Percentiles rank a stretch among this genome's conserved stretches.
phyloP scores from a whole-genome alignment of 2,113 vertebrate genomes.

The Collichthys lucidus region DNA sequence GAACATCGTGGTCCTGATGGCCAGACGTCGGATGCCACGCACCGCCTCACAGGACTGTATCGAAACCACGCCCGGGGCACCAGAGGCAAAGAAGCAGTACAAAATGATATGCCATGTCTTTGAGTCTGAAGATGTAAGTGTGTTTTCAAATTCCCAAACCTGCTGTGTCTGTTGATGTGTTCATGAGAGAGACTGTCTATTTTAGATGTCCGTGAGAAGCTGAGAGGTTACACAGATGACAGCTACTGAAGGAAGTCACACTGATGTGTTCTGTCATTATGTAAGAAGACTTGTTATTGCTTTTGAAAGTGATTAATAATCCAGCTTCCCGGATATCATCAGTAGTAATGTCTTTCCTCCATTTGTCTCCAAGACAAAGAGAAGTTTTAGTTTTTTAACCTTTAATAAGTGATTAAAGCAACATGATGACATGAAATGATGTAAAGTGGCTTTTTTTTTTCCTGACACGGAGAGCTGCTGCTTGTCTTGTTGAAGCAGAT shows the following conservation, averaged over 20 bases:
- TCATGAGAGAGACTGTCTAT: neutral
- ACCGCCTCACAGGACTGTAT: conserved; percentile 97
- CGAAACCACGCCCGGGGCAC: conserved; percentile 93
- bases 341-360: neutral
- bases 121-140: conserved; percentile 97
- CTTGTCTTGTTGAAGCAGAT: conserved; percentile 59
- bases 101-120: conserved; percentile 99
- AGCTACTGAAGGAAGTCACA: neutral
- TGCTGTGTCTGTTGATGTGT: conserved; percentile 4
- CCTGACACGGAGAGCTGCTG: conserved; percentile 27
- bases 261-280: neutral
- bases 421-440: conserved; percentile 32
- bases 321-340: neutral
- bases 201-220: neutral
- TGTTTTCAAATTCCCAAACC: conserved; percentile 6
- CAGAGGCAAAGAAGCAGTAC: conserved; percentile 97
- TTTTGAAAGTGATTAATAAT: neutral
- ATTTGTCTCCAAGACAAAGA: neutral
- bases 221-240: conserved; percentile 7
- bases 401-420: neutral
- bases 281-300: neutral
- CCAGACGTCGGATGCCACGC: conserved; percentile 93
- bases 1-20: conserved; percentile 98
- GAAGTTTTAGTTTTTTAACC: neutral
- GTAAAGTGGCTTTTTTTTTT: conserved; percentile 44